Evolutionary conservation across 1,140 invertebrate genomes (phyloP), one percentile per base, ranked within the genome.

Genomic region (Achatina immaculata): DNA sequence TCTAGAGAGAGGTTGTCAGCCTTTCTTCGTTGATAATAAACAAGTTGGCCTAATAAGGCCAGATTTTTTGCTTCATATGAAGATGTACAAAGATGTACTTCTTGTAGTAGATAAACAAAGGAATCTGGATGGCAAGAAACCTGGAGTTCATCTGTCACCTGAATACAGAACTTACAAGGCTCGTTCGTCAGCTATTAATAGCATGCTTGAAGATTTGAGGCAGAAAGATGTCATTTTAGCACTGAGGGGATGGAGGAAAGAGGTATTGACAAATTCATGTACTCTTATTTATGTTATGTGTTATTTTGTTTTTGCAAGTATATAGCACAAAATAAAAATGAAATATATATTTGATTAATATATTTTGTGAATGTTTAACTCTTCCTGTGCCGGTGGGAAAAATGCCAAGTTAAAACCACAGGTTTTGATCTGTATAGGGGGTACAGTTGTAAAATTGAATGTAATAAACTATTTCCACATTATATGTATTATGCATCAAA

Each of bases 21-120:
- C 77, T 48, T 78, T 78, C 42, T 78, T 38, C 48, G 65, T 78
- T n/a, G 36, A 69, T 4, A 78, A 78, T 21, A 68, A 69, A 42
- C 62, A 69, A 38, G 65, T 78, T 31, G 77, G 77, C 0, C 43
- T 78, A 1, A 78, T 78, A 28, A 16, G 77, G n/a, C 62, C 62
- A 24, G 77, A 78, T 31, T 68, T 78, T 62, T 78, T 36, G 77
- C 4, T 7, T 28, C 77, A 78, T 28, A 11, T 78, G 6, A 68
- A 78, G 42, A 11, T n/a, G 40, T 78, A 45, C 58, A 66, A 28
- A 28, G 38, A 77, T n/a, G 36, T 42, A 42, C 34, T 77, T 28
- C 0, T 34, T 28, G 19, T 28, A 31, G 75, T 77, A 28, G 58
- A 62, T n/a, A 71, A 6, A 65, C 24, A 28, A 38, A 43, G 7